A percentile compares a stretch with the other conserved stretches of the same genome.
Evolutionary conservation across 2,888 invertebrate species (phyloP).

Genomic region (Dryomyza anilis): DNA sequence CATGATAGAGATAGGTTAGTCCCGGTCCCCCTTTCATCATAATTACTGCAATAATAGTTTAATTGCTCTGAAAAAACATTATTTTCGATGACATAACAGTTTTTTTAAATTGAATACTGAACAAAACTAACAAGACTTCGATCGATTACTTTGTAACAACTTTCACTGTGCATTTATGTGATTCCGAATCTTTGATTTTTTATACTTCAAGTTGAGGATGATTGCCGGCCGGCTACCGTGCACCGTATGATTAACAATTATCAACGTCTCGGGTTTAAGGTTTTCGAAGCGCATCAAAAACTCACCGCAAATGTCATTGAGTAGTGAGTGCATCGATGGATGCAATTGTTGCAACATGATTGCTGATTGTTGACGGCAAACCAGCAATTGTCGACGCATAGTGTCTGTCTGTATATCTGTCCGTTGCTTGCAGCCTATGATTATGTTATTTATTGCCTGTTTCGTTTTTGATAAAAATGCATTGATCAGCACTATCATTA

Average conservation of each 20-base stretch:
- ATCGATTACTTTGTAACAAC: no score
- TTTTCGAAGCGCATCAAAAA: constrained; percentile 49
- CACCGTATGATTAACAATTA: constrained; percentile 15
- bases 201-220: not conserved
- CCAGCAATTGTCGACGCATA: not conserved
- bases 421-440: not conserved
- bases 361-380: not conserved
- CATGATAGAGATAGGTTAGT: no score
- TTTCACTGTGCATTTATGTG: no score
- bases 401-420: not conserved
- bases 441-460: constrained; percentile 1
- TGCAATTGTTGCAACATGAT: constrained; percentile 1
- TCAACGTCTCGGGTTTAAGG: constrained; percentile 32
- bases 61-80: no score
- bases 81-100: no score
- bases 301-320: constrained; percentile 49
- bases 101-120: no score
- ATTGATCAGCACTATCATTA: constrained; percentile 15
- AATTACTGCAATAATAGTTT: no score
- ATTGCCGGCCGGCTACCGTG: not conserved
- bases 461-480: constrained; percentile 1
- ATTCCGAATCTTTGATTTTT: not conserved
- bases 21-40: no score
- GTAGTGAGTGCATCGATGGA: constrained; percentile 11
- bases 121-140: no score